Conservation (phyloP, 2,888 invertebrate genomes). For the Macropis europaea region DNA sequence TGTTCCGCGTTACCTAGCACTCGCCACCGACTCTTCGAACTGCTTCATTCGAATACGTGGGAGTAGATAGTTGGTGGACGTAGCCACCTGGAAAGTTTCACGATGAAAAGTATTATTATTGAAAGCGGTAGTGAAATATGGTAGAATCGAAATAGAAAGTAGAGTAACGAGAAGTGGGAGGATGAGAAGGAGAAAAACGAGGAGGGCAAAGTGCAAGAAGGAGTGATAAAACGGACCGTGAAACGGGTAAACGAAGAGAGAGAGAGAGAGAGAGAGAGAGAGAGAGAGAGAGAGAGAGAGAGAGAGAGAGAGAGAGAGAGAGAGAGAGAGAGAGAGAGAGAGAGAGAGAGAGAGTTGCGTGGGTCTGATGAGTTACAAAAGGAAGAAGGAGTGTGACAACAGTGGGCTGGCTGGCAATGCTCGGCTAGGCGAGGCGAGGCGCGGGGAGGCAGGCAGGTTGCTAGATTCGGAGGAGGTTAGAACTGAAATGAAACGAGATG, state of each 20-base stretch:
- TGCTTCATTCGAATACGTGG: too few species aligned
- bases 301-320: not conserved
- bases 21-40: too few species aligned
- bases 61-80: too few species aligned
- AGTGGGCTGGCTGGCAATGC: too few species aligned
- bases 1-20: too few species aligned
- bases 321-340: not conserved
- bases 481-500: constrained; percentile 77
- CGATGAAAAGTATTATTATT: too few species aligned
- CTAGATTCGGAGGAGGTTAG: constrained; percentile 62
- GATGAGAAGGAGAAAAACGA: not conserved
- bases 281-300: not conserved
- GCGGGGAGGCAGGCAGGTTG: constrained; percentile 22
- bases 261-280: not conserved
- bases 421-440: constrained; percentile 28
- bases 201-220: not conserved
- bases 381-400: constrained; percentile 24
- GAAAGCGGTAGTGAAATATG: too few species aligned
- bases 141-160: not conserved
- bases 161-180: too few species aligned
- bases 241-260: too few species aligned
- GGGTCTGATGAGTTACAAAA: constrained; percentile 22
- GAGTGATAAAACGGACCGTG: not conserved
- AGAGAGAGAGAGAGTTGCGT: not conserved
- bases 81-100: too few species aligned